A percentile compares a stretch with the other conserved stretches of the same genome.
Conservation (phyloP, 2,113 vertebrate species). For the Oncorhynchus masou region DNA sequence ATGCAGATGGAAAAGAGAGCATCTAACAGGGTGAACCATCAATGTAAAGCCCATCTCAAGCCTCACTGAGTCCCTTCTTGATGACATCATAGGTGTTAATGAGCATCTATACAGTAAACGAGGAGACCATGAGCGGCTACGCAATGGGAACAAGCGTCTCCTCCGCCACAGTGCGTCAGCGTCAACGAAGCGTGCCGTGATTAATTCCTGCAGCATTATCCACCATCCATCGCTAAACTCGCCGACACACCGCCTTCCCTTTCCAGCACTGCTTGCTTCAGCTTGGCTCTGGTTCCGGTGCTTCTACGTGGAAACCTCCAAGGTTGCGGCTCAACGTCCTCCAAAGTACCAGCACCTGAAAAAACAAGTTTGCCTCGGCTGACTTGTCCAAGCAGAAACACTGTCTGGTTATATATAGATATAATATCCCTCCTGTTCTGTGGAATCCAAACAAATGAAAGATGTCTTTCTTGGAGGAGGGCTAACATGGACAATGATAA, state of each 20-base stretch:
- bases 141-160: conserved; percentile 23
- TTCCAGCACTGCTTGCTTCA: conserved; percentile 55
- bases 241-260: conserved; percentile 80
- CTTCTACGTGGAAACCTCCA: conserved; percentile 77
- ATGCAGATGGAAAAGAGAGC: conserved; percentile 9
- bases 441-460: conserved; percentile 88
- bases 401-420: conserved; percentile 84
- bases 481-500: conserved; percentile 59
- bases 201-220: conserved; percentile 82
- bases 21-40: not conserved
- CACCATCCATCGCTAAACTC: conserved; percentile 74
- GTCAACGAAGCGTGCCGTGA: conserved; percentile 82
- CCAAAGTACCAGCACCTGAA: conserved; percentile 96
- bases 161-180: conserved; percentile 6
- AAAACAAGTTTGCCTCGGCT: conserved; percentile 89
- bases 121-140: conserved; percentile 19
- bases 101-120: conserved; percentile 20
- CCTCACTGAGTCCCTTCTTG: conserved; percentile 15
- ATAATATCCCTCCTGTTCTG: conserved; percentile 73
- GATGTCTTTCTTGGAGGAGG: conserved; percentile 76
- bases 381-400: conserved; percentile 82
- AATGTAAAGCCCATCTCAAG: conserved; percentile 20
- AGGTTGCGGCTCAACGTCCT: conserved; percentile 83
- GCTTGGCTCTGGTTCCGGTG: conserved; percentile 45
- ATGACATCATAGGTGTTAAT: conserved; percentile 44